Evolutionary conservation across 2,113 vertebrate genomes (phyloP), one percentile per base, ranked within the genome.

Genomic region (Rhabdornis inornatus): DNA sequence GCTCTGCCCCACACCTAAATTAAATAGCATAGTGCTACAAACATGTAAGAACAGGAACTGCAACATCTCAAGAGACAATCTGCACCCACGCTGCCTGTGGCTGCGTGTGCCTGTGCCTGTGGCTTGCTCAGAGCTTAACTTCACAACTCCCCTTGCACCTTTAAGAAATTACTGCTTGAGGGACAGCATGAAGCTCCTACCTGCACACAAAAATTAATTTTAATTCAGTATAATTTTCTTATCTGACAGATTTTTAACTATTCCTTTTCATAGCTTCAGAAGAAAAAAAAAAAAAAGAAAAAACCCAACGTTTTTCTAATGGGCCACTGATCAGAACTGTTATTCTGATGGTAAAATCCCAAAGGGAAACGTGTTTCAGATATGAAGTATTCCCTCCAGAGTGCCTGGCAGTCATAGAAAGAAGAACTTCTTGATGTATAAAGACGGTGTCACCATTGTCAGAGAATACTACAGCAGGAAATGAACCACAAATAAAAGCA

Each of bases 361-460:
- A 96, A 95, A 97, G 98, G 98, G 91, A 95, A 95, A 89, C 81
- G 70, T 97, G 97, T 98, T 98, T 98, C 97, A 97, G 93, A 97
- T 96, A 97, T 24, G 45, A 97, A 98, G 96, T 96, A 98, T 98
- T 98, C 98, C 98, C 98, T 84, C 94, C 91, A 97, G 98, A 97
- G 92, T 96, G 97, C 81, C 97, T 97, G 96, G 97, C 87, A 97
- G 96, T 97, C 92, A 92, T 69, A 96, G 95, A 97, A 98, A 92
- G 96, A 94, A 97, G 91, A 97, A 97, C 96, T 96, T 97, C 97
- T 96, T 98, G 97, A 98, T 98, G 97, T 98, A 98, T 98, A 97
- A 97, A 98, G 97, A 98, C 91, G 50, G 95, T 98, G 98, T 98
- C 98, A 98, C 96, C 97, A 97, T 95, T 98, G 97, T 98, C 98